phyloP scores from a whole-genome alignment of 2,888 invertebrate genomes.

The Eristalinus aeneus region DNA sequence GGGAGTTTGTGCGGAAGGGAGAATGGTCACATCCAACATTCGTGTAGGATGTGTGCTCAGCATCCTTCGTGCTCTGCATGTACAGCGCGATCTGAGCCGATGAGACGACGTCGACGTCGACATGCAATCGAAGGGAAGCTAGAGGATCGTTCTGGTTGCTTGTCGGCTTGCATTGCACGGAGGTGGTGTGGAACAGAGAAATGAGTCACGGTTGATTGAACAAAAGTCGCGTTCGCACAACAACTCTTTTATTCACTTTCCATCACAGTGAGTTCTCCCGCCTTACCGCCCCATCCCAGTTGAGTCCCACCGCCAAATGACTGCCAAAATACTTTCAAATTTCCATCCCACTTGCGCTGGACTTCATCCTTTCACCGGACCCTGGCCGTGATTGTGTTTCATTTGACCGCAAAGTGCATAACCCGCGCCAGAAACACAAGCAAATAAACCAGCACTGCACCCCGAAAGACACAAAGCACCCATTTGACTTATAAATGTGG shows the following conservation, averaged over 20 bases:
- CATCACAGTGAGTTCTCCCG: background rate
- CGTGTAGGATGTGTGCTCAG: constrained; percentile 62
- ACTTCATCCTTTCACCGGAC: constrained; percentile 45
- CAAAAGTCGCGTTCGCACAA: constrained; percentile 14
- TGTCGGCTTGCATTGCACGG: constrained; percentile 26
- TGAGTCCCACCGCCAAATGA: background rate
- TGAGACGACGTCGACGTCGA: constrained; percentile 26
- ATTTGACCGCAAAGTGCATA: constrained; percentile 31
- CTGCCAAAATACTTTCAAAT: constrained; percentile 17
- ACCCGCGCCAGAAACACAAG: background rate
- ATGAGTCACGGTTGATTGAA: constrained; percentile 28
- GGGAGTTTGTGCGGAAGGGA: constrained; percentile 1
- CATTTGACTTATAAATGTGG: constrained; percentile 55
- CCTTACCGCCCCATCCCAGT: background rate
- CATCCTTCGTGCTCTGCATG: constrained; percentile 57
- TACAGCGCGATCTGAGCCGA: constrained; percentile 27
- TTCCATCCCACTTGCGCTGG: background rate
- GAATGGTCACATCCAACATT: constrained; percentile 29
- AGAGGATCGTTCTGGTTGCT: constrained; percentile 40
- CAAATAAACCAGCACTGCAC: background rate
- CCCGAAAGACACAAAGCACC: constrained; percentile 36
- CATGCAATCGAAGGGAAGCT: constrained; percentile 59
- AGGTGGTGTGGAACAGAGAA: constrained; percentile 26
- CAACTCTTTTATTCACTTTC: constrained; percentile 43
- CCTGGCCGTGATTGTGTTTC: constrained; percentile 41